A percentile compares a stretch with the other conserved stretches of the same genome.
Conservation (phyloP, 2,888 invertebrate genomes). For the Drosophila siamana region DNA sequence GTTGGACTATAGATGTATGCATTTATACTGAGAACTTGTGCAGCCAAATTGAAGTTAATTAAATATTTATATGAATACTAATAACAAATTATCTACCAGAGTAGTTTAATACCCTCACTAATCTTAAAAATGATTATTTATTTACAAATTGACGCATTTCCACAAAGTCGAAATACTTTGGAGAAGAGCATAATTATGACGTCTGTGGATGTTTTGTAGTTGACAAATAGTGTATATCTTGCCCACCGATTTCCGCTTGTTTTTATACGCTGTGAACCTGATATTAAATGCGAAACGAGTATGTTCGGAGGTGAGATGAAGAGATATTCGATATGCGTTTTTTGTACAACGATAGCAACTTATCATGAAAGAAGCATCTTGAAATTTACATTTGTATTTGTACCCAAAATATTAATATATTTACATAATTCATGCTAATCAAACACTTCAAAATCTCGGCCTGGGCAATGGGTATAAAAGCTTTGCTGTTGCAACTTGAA, state of each 20-base stretch:
- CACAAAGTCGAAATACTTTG: background rate
- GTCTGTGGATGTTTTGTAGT: conserved; percentile 9
- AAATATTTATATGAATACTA: background rate
- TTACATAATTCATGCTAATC: conserved; percentile 52
- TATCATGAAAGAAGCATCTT: conserved; percentile 20
- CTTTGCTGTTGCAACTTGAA: background rate
- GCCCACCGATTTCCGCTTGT: conserved; percentile 46
- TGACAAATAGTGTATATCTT: conserved; percentile 38
- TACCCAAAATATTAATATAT: conserved; percentile 39
- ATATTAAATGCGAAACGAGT: conserved; percentile 41
- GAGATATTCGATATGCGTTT: conserved; percentile 23
- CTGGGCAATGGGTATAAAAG: conserved; percentile 41
- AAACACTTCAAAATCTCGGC: conserved; percentile 6
- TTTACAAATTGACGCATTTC: background rate
- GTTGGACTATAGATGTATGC: too few relatives aligned
- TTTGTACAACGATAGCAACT: conserved; percentile 8
- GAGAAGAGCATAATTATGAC: conserved; percentile 38
- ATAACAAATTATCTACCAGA: background rate
- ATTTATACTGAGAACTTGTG: too few relatives aligned
- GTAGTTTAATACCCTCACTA: background rate
- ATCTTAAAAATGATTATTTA: background rate
- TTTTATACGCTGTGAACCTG: conserved; percentile 38
- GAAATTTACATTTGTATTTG: conserved; percentile 42
- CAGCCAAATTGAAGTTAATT: background rate
- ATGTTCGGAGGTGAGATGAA: conserved; percentile 18